A percentile compares a stretch with the other conserved stretches of the same genome.
Conservation (phyloP, 37 sponge, comb jelly and placozoan genomes). For the Geodia barretti region DNA sequence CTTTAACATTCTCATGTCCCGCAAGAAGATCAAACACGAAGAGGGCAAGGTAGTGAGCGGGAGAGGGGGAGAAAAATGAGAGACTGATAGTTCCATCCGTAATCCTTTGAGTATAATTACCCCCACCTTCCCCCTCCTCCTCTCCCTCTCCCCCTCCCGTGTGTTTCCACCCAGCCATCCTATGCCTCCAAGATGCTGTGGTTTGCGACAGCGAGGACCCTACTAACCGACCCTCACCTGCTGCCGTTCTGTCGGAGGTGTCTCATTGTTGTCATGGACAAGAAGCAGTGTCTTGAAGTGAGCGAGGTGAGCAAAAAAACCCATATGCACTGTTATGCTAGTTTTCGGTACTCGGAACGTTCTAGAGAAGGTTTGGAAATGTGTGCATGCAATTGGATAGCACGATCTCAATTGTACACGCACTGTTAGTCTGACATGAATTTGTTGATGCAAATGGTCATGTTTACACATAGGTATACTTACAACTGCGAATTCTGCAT, state of each 20-base stretch:
- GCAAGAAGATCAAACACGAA: constrained; percentile 52
- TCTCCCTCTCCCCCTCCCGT: not conserved
- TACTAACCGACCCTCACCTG: constrained; percentile 50
- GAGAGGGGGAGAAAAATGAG: too few relatives aligned
- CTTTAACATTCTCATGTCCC: constrained; percentile 80
- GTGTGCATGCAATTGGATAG: too few relatives aligned
- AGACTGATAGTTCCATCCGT: too few relatives aligned
- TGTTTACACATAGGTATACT: not conserved
- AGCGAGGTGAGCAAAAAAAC: constrained; percentile 25
- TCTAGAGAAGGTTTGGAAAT: not conserved
- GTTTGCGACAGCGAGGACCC: constrained; percentile 48
- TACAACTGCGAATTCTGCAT: not conserved
- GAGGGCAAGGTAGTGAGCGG: constrained; percentile 38
- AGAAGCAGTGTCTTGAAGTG: constrained; percentile 24
- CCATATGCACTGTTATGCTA: not conserved
- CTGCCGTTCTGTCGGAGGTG: constrained; percentile 66
- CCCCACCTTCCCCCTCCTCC: not conserved
- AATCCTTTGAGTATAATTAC: too few relatives aligned
- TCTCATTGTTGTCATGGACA: constrained; percentile 47
- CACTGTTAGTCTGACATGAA: too few relatives aligned
- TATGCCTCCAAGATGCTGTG: constrained; percentile 55
- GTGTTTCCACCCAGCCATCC: constrained; percentile 6
- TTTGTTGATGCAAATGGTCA: not conserved
- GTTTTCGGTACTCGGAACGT: not conserved
- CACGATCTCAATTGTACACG: too few relatives aligned